phyloP scores from a whole-genome alignment of 64 coral and sea anemone species.

The Montipora foliosa region DNA sequence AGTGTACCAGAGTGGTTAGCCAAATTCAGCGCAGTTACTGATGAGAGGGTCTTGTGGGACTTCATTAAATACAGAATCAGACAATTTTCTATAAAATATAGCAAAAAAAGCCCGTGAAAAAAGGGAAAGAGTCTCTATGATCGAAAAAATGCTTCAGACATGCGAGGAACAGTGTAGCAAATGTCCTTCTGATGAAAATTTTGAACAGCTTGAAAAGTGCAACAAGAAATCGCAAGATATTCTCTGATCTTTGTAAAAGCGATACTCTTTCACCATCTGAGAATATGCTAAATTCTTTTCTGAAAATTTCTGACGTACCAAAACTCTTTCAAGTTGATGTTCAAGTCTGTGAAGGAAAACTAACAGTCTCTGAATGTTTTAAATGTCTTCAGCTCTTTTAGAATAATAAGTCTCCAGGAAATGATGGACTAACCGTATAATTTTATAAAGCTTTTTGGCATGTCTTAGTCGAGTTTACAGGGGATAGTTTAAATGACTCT shows the following conservation, averaged over 20 bases:
- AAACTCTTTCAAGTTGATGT: slow-evolving; percentile 9
- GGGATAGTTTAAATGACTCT: slow-evolving; percentile 20
- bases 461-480: background rate
- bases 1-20: slow-evolving; percentile 2
- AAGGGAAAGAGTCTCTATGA: background rate
- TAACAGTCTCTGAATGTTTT: slow-evolving; percentile 46
- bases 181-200: slow-evolving; percentile 20
- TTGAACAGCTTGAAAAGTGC: slow-evolving; percentile 28
- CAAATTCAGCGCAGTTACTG: slow-evolving; percentile 33
- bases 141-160: background rate
- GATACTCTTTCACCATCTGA: slow-evolving; percentile 5
- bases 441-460: slow-evolving; percentile 56
- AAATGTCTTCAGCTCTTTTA: slow-evolving; percentile 14
- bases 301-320: background rate
- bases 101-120: slow-evolving; percentile 23
- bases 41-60: slow-evolving; percentile 57
- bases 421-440: slow-evolving; percentile 23
- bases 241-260: slow-evolving; percentile 12
- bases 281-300: background rate
- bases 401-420: slow-evolving; percentile 17
- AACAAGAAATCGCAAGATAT: background rate
- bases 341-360: slow-evolving; percentile 9
- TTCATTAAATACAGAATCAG: slow-evolving; percentile 32
- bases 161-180: background rate
- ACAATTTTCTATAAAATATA: slow-evolving; percentile 20